A percentile compares a stretch with the other conserved stretches of the same genome.
Evolutionary conservation across 2,888 invertebrate species (phyloP).

Genomic region (Anthoptus insignis): DNA sequence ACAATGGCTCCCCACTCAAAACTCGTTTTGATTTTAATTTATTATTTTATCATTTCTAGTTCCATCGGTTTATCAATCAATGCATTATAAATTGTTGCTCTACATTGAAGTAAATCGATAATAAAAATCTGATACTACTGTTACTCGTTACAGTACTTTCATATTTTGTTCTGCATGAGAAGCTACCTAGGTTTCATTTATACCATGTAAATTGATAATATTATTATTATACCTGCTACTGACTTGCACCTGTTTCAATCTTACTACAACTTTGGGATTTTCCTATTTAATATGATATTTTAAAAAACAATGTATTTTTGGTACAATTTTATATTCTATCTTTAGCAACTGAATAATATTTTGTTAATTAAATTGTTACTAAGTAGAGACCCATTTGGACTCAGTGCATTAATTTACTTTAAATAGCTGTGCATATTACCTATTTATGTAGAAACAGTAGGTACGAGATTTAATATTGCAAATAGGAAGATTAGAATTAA

Average conservation of each 20-base stretch:
- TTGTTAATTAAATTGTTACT: no score
- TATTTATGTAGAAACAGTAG: no score
- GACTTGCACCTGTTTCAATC: neutral
- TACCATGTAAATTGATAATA: neutral
- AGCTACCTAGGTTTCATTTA: constrained; percentile 23
- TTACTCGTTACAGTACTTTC: constrained; percentile 22
- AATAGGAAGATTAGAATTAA: no score
- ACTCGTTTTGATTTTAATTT: neutral
- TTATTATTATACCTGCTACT: neutral
- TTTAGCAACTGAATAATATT: no score
- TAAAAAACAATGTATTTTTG: no score
- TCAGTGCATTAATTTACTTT: no score
- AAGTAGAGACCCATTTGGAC: no score
- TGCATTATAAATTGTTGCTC: constrained; percentile 11
- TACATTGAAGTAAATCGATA: constrained; percentile 17
- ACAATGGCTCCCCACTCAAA: no score
- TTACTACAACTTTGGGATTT: neutral
- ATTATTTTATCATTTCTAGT: neutral
- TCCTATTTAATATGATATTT: no score
- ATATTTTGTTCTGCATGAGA: constrained; percentile 30
- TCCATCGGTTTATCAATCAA: neutral
- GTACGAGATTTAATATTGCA: no score
- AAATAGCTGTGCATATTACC: no score
- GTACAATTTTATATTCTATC: no score
- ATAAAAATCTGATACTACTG: constrained; percentile 24